Evolutionary conservation across 1,140 invertebrate species (phyloP).

Genomic region (Geopemphigus sp.): DNA sequence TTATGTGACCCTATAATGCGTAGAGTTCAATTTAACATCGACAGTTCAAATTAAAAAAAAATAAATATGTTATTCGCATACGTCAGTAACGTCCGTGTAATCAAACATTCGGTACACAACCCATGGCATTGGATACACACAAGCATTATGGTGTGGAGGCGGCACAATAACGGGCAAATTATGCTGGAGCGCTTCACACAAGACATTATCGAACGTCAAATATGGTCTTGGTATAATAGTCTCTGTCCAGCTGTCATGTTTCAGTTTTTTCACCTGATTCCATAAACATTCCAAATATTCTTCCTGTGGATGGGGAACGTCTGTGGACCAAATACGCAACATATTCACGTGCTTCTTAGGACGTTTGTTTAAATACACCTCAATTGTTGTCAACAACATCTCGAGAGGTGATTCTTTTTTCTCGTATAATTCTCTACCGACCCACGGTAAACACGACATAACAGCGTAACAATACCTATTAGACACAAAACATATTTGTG

Average conservation of each 20-base stretch:
- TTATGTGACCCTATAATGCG: constrained; percentile 63
- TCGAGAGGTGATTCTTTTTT: constrained; percentile 94
- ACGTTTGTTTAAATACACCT: constrained; percentile 91
- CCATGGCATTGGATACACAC: constrained; percentile 84
- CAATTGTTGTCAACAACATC: constrained; percentile 86
- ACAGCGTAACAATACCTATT: constrained; percentile 70
- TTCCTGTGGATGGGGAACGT: constrained; percentile 93
- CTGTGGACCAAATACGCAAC: constrained; percentile 87
- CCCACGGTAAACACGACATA: constrained; percentile 90
- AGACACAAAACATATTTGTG: constrained; percentile 1
- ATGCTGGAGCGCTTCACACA: constrained; percentile 94
- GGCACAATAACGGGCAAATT: constrained; percentile 84
- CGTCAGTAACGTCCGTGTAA: constrained; percentile 97
- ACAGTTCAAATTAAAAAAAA: constrained; percentile 10
- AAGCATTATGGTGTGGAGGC: constrained; percentile 87
- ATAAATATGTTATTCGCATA: constrained; percentile 51
- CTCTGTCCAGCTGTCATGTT: constrained; percentile 94
- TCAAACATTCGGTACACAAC: constrained; percentile 96
- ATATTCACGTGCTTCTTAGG: constrained; percentile 88
- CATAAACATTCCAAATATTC: constrained; percentile 98
- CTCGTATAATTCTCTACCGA: constrained; percentile 92
- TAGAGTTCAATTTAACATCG: neutral
- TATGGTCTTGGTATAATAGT: constrained; percentile 95
- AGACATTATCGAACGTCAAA: constrained; percentile 88
- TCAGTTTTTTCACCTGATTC: constrained; percentile 90